Evolutionary conservation across 2,113 vertebrate species (phyloP).

Genomic region (Scomber colias): DNA sequence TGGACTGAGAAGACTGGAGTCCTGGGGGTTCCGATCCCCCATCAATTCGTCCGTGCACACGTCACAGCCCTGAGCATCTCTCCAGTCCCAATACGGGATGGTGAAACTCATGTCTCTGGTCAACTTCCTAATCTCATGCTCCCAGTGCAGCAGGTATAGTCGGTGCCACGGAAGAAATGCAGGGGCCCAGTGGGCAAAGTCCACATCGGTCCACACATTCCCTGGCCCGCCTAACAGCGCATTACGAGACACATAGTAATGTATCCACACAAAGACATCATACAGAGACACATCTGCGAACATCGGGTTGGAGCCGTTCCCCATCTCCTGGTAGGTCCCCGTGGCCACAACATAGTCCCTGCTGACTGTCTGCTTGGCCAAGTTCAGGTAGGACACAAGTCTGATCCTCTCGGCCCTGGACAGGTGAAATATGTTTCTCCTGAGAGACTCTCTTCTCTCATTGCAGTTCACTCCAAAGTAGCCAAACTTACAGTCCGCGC

Average conservation of each 20-base stretch:
- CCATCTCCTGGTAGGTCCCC: conserved; percentile 91
- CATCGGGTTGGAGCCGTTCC: conserved; percentile 89
- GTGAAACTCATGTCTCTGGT: conserved; percentile 90
- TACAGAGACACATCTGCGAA: conserved; percentile 90
- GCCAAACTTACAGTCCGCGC: conserved; percentile 91
- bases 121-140: conserved; percentile 90
- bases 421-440: conserved; percentile 91
- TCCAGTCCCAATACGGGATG: conserved; percentile 98
- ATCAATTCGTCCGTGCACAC: conserved; percentile 94
- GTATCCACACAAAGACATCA: conserved; percentile 97
- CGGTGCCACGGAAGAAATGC: conserved; percentile 96
- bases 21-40: conserved; percentile 87
- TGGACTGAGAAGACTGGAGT: conserved; percentile 89
- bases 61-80: conserved; percentile 89
- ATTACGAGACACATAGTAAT: conserved; percentile 94
- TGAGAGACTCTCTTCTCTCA: conserved; percentile 82
- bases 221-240: conserved; percentile 87
- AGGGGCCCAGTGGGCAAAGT: conserved; percentile 95
- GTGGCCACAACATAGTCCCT: conserved; percentile 90
- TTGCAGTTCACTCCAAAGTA: conserved; percentile 87
- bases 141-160: conserved; percentile 91
- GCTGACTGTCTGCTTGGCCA: conserved; percentile 92
- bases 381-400: conserved; percentile 92
- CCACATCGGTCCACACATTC: conserved; percentile 89
- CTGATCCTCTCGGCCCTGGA: conserved; percentile 85